Percentiles rank a stretch among this genome's conserved stretches.
Evolutionary conservation across 1,140 invertebrate species (phyloP).

Genomic region (Globodera rostochiensis): DNA sequence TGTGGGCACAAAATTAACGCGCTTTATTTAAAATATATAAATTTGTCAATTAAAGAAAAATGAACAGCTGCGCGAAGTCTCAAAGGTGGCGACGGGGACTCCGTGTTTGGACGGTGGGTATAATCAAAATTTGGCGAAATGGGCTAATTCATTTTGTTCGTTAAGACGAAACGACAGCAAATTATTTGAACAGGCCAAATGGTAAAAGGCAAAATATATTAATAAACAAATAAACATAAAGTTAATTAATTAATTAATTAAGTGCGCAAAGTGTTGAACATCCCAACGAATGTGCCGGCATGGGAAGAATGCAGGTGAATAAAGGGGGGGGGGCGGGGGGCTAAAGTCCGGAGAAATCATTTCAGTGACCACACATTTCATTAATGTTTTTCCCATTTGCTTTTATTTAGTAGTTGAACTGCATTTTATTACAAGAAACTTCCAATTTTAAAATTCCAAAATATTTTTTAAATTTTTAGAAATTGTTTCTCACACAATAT

Average conservation of each 20-base stretch:
- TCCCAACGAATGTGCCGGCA: not conserved
- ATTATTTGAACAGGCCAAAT: conserved; percentile 20
- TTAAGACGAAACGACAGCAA: not conserved
- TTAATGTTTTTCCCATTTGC: too few species aligned
- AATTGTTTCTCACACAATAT: too few species aligned
- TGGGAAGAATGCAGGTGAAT: conserved; percentile 6
- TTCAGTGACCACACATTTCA: not conserved
- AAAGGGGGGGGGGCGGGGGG: too few species aligned
- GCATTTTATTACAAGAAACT: too few species aligned
- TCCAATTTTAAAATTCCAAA: too few species aligned
- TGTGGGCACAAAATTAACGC: not conserved
- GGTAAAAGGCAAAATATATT: not conserved
- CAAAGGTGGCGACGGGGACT: too few species aligned
- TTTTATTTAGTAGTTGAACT: too few species aligned
- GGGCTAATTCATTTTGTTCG: not conserved
- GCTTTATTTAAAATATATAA: not conserved
- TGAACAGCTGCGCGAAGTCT: not conserved
- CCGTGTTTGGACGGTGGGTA: not conserved
- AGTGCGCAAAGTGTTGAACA: conserved; percentile 14
- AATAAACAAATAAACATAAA: not conserved
- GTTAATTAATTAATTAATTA: not conserved
- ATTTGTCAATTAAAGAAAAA: not conserved
- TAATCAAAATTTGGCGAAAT: not conserved
- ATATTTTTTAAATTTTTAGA: too few species aligned
- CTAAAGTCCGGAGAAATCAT: not conserved